Base-by-base conservation (phyloP, 2,797 vertebrate genomes). In the Mus caroli region DNA sequence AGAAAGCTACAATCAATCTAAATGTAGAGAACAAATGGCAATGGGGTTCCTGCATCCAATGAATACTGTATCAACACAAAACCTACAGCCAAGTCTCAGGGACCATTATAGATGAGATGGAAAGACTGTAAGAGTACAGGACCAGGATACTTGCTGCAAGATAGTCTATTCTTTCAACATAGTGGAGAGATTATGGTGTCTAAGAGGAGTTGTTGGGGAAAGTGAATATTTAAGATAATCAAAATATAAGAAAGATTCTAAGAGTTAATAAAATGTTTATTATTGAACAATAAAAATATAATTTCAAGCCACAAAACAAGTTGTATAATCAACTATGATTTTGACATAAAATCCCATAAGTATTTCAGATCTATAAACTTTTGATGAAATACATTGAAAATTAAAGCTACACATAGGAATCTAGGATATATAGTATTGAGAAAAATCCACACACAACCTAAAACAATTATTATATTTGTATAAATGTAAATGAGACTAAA, bases 231-330 rank as follows among this genome's bases (percentile, higher is more conserved):
- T 8, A 43, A 31, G 19, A 43, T 83, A 62, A 83, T 83, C 8
- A 62, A 43, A 60, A 62, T 60, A 28, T 62, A 83, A 62, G 14
- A 60, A 82, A 60, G 6, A 58, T 40, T 60, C 37, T 83, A 83
- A 60, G n/a, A 60, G 15, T 80, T 58, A 80, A 58, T 82, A 58
- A 40, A 83, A 62, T 82, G n/a, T 4, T 82, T 82, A 37, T 58
- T 15, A 82, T 40, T 40, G 58, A 82, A 34, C 64, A 79, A 56
- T 79, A 79, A 92, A 92, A 92, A 67, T 37, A 64, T 71, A n/a
- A 2, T 86, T 34, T 62, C 4, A 83, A 67, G 6, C 9, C 60
- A 56, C 0, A 62, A 54, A 52, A 78, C 12, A 10, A 89, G 78
- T 28, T 62, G 3, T 13, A 58, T 0, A 62, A 67, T 0, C 17